Percentiles rank a stretch among this genome's conserved stretches.
Conservation (phyloP, 2,888 invertebrate species). For the Drosophila bunnanda region DNA sequence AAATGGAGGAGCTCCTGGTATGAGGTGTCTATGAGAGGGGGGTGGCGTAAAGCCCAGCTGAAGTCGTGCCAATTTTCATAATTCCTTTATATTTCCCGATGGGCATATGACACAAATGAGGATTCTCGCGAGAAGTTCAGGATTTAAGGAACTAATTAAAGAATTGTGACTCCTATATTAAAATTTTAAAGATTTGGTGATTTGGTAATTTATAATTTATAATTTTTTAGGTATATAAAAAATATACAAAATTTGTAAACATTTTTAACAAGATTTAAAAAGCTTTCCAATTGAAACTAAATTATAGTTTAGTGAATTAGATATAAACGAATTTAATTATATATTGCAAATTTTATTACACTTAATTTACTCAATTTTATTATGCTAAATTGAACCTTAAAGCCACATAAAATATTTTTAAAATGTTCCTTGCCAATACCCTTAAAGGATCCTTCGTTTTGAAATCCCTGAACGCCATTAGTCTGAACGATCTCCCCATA, state of each 20-base stretch:
- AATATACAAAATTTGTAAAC: too few relatives aligned
- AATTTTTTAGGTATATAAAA: too few relatives aligned
- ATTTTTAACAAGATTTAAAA: too few relatives aligned
- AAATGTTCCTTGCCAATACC: neutral
- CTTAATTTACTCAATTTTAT: neutral
- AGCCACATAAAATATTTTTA: too few relatives aligned
- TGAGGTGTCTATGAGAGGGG: slow-evolving; percentile 4
- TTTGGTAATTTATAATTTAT: too few relatives aligned
- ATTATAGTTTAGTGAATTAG: too few relatives aligned
- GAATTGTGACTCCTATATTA: neutral
- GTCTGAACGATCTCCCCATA: slow-evolving; percentile 12
- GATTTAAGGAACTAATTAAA: neutral
- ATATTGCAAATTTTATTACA: neutral
- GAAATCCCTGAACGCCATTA: neutral
- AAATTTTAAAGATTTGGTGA: too few relatives aligned
- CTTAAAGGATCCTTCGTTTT: neutral
- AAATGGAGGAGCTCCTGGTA: slow-evolving; percentile 21
- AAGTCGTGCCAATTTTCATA: slow-evolving; percentile 71
- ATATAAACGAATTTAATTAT: too few relatives aligned
- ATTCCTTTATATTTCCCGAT: slow-evolving; percentile 35
- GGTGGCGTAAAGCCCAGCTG: slow-evolving; percentile 27
- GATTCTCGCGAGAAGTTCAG: neutral
- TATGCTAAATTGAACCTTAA: neutral
- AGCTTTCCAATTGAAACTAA: too few relatives aligned
- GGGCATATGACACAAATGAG: slow-evolving; percentile 3